phyloP scores from a whole-genome alignment of 2,888 invertebrate genomes.

The Pollenia griseotomentosa region DNA sequence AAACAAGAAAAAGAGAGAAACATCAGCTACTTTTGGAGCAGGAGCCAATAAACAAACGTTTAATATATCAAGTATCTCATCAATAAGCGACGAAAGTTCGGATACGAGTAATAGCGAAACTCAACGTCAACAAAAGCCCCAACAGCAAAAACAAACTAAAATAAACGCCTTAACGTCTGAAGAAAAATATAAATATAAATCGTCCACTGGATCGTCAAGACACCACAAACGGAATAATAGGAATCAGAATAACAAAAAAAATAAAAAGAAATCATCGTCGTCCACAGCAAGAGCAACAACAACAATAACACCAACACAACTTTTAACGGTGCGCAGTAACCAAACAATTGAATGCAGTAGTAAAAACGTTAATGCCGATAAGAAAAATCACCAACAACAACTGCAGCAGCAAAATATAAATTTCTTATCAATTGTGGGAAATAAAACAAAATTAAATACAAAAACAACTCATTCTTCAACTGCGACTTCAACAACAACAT shows the following conservation, averaged over 20 bases:
- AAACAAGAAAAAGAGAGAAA: slow-evolving; percentile 55
- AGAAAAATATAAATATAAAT: slow-evolving; percentile 71
- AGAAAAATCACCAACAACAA: slow-evolving; percentile 68
- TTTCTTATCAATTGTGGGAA: slow-evolving; percentile 76
- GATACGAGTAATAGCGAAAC: slow-evolving; percentile 74
- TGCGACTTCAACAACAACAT: slow-evolving; percentile 53
- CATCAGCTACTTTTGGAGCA: slow-evolving; percentile 20
- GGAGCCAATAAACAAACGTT: slow-evolving; percentile 32
- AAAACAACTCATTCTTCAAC: slow-evolving; percentile 52
- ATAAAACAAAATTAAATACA: slow-evolving; percentile 75
- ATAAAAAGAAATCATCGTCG: slow-evolving; percentile 56
- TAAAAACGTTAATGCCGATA: slow-evolving; percentile 66
- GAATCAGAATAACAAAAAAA: slow-evolving; percentile 67
- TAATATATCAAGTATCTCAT: slow-evolving; percentile 44
- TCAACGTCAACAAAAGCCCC: slow-evolving; percentile 57
- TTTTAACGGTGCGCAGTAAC: slow-evolving; percentile 52
- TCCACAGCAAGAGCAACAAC: slow-evolving; percentile 46
- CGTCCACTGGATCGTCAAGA: slow-evolving; percentile 67
- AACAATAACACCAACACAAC: slow-evolving; percentile 41
- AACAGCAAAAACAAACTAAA: slow-evolving; percentile 64
- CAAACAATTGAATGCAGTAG: slow-evolving; percentile 73
- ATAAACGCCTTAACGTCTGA: slow-evolving; percentile 66
- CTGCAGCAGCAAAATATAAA: slow-evolving; percentile 70
- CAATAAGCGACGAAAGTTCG: slow-evolving; percentile 71
- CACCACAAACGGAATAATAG: slow-evolving; percentile 64